Evolutionary conservation across 2,888 invertebrate species (phyloP).

Genomic region (Diplolepis rosae): DNA sequence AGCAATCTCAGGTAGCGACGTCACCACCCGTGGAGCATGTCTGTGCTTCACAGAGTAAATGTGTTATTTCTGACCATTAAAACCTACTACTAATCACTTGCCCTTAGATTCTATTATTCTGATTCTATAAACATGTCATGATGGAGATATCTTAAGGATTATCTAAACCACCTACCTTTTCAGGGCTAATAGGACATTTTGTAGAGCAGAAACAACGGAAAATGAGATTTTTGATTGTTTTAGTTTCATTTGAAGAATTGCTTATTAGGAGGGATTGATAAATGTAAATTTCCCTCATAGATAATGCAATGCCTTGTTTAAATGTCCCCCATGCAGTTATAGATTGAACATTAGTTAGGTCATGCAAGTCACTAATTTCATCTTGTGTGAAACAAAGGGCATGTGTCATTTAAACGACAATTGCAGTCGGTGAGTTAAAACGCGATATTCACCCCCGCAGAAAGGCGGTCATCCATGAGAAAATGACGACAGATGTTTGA

Average conservation of each 20-base stretch:
- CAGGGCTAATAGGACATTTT: too few relatives aligned
- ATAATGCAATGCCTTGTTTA: background rate
- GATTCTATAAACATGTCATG: too few relatives aligned
- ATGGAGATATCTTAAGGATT: too few relatives aligned
- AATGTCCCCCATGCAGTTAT: background rate
- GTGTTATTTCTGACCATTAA: too few relatives aligned
- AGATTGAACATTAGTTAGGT: background rate
- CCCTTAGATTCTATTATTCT: too few relatives aligned
- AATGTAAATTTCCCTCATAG: background rate
- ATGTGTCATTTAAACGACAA: slow-evolving; percentile 65
- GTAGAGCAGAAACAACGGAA: too few relatives aligned
- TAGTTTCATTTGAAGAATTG: too few relatives aligned
- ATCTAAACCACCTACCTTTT: too few relatives aligned
- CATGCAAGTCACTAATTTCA: slow-evolving; percentile 41
- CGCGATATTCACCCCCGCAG: slow-evolving; percentile 52
- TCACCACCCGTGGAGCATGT: background rate
- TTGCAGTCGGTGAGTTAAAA: slow-evolving; percentile 54
- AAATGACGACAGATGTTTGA: slow-evolving; percentile 66
- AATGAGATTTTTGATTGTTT: too few relatives aligned
- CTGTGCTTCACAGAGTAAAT: background rate
- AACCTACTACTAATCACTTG: too few relatives aligned
- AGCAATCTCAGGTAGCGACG: background rate
- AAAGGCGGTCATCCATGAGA: slow-evolving; percentile 64
- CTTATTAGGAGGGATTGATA: background rate
- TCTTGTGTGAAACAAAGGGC: slow-evolving; percentile 69